Conservation (phyloP, 1,140 invertebrate genomes). For the Magallana gigas region DNA sequence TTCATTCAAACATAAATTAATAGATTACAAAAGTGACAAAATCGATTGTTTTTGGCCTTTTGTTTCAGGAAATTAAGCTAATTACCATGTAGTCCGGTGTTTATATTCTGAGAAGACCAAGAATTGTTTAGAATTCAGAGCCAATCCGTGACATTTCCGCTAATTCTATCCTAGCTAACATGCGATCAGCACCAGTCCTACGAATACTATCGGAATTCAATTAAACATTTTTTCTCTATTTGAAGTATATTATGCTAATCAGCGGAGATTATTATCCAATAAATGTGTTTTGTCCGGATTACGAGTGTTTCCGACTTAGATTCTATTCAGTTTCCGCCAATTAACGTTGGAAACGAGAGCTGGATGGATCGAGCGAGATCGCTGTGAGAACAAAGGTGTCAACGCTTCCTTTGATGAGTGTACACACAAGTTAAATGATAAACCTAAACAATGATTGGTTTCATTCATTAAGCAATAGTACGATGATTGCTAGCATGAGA, state of each 20-base stretch:
- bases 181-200: neutral
- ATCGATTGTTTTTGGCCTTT: constrained; percentile 2
- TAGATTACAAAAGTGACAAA: constrained; percentile 15
- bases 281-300: constrained; percentile 33
- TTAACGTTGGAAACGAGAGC: constrained; percentile 21
- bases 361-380: constrained; percentile 5
- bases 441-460: too few species aligned
- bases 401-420: too few species aligned
- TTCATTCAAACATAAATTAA: constrained; percentile 23
- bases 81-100: neutral
- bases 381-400: too few species aligned
- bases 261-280: constrained; percentile 15
- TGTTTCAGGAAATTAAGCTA: neutral
- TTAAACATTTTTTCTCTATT: constrained; percentile 9
- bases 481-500: too few species aligned
- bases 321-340: constrained; percentile 18
- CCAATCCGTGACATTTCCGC: constrained; percentile 29
- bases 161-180: neutral
- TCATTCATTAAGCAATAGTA: too few species aligned
- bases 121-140: constrained; percentile 8
- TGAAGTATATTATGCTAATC: constrained; percentile 35
- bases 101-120: neutral
- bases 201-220: neutral
- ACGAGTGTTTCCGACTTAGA: constrained; percentile 17
- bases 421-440: too few species aligned